phyloP scores from a whole-genome alignment of 2,797 vertebrate species.

The Acridotheres tristis region DNA sequence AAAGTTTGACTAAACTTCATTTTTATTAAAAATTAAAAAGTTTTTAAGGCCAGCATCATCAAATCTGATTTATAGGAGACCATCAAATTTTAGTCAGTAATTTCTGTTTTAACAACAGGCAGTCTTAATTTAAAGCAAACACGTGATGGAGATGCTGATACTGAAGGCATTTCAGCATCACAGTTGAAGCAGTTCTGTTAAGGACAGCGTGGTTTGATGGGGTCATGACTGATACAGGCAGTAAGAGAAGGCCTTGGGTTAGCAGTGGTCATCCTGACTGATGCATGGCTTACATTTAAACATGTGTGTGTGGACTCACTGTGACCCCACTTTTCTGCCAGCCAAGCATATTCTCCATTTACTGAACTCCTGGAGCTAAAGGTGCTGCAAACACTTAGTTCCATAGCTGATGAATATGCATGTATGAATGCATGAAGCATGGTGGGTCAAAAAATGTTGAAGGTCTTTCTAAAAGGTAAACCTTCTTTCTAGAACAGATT shows the following conservation, averaged over 20 bases:
- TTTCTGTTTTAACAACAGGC: background rate
- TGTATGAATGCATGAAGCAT: background rate
- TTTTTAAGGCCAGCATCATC: background rate
- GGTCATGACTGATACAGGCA: background rate
- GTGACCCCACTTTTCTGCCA: background rate
- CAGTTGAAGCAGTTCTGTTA: background rate
- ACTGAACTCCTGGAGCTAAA: background rate
- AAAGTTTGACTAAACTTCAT: background rate
- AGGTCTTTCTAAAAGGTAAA: background rate
- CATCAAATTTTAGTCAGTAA: background rate
- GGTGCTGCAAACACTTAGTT: background rate
- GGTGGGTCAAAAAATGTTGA: background rate
- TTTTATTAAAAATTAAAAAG: background rate
- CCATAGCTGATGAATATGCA: background rate
- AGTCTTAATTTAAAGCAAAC: background rate
- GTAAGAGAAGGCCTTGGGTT: background rate
- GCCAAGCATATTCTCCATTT: background rate
- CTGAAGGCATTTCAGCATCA: background rate
- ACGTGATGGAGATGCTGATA: background rate
- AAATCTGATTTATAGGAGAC: background rate
- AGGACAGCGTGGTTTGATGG: background rate
- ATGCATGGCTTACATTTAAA: background rate
- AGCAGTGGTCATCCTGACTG: background rate
- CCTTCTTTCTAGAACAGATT: background rate
- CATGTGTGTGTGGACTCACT: accelerated